Percentiles rank a stretch among this genome's conserved stretches.
Conservation (phyloP, 2,888 invertebrate species). For the Ornithoptera alexandrae region DNA sequence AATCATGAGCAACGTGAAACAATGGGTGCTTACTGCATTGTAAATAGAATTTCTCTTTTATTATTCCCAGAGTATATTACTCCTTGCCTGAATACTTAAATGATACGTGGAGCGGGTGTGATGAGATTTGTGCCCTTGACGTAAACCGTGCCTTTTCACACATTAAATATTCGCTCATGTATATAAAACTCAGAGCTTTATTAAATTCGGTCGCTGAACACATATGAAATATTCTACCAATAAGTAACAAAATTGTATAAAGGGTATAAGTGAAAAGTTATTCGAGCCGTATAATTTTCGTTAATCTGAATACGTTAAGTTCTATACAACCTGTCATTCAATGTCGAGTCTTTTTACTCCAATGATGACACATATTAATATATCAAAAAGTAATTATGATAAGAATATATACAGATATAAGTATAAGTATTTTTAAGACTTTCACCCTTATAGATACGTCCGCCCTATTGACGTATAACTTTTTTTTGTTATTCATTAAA, state of each 20-base stretch:
- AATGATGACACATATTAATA: background rate
- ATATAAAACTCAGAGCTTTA: background rate
- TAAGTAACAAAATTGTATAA: background rate
- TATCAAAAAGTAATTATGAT: background rate
- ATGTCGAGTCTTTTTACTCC: background rate
- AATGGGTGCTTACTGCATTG: background rate
- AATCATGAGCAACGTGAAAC: background rate
- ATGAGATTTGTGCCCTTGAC: slow-evolving; percentile 12
- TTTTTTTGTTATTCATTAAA: too few relatives aligned
- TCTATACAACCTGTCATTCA: background rate
- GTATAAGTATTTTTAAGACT: too few relatives aligned
- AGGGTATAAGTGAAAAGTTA: background rate
- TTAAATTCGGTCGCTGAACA: slow-evolving; percentile 4
- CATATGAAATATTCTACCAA: background rate
- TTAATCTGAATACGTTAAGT: background rate
- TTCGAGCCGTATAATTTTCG: background rate
- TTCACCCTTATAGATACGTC: too few relatives aligned
- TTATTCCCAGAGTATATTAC: slow-evolving; percentile 1
- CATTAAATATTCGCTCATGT: slow-evolving; percentile 3
- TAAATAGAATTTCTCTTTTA: background rate
- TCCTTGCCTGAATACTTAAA: slow-evolving; percentile 1
- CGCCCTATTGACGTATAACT: too few relatives aligned
- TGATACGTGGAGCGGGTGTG: slow-evolving; percentile 3
- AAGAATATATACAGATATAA: too few relatives aligned
- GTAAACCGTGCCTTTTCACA: slow-evolving; percentile 3